Percentiles rank a stretch among this genome's conserved stretches.
Conservation (phyloP, 2,113 vertebrate species). For the Melanotaenia duboulayi region DNA sequence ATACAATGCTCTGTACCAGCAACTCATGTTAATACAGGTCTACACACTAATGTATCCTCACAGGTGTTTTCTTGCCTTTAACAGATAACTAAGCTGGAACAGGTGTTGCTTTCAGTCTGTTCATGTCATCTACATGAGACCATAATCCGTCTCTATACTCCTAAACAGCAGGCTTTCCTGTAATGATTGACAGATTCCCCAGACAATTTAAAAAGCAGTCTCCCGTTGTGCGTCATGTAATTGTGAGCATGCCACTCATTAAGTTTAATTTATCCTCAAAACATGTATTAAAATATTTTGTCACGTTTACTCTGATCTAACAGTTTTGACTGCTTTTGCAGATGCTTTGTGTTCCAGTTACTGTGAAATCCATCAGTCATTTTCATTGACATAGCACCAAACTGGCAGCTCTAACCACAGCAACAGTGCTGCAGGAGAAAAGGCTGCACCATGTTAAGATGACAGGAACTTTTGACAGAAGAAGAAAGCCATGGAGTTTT, state of each 20-base stretch:
- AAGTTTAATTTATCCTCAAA: conserved; percentile 52
- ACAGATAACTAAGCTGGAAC: neutral
- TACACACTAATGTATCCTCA: neutral
- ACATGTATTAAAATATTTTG: conserved; percentile 37
- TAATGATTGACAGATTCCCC: conserved; percentile 33
- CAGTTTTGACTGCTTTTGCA: conserved; percentile 16
- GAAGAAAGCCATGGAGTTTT: conserved; percentile 20
- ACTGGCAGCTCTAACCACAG: conserved; percentile 28
- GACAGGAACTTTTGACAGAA: conserved; percentile 37
- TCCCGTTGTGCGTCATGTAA: conserved; percentile 24
- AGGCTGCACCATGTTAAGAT: conserved; percentile 14
- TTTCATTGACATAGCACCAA: conserved; percentile 18
- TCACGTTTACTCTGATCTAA: conserved; percentile 1
- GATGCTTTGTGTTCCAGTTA: conserved; percentile 27
- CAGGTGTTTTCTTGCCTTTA: neutral
- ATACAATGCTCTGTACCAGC: neutral
- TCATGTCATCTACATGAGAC: conserved; percentile 6
- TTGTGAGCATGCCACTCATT: conserved; percentile 36
- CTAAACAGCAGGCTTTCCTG: conserved; percentile 22
- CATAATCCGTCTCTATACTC: neutral
- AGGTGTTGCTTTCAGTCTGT: conserved; percentile 39
- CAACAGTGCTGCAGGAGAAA: conserved; percentile 33
- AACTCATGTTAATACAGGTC: neutral
- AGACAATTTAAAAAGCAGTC: conserved; percentile 20
- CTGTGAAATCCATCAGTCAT: conserved; percentile 29